Evolutionary conservation across 2,888 invertebrate species (phyloP), one percentile per base, ranked within the genome.

Genomic region (Brachycybe producta): DNA sequence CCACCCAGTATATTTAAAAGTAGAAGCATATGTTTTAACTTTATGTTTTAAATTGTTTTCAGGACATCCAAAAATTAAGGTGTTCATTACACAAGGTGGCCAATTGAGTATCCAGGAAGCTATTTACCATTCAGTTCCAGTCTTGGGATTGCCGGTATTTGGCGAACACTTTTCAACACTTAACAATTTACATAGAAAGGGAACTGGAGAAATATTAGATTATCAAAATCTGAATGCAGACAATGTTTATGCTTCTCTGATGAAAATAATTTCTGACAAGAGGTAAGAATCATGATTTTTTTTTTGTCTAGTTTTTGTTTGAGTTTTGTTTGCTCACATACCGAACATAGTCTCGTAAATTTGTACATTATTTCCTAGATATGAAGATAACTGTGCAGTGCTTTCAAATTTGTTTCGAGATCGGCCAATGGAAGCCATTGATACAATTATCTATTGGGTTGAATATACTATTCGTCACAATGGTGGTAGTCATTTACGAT

Each of bases 401-500:
- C 7, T 7, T 21, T 42, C 42, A 7, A 23, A 11, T 21, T 21
- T 42, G 13, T n/a, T 42, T 5, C 5, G 15, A 17, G 46, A 46
- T 24, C 34, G 19, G 13, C 17, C 36, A 8, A 21, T 3, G 39
- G 15, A n/a, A n/a, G 3, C 46, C 4, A 13, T 26, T 3, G 4
- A 48, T 5, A 45, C 17, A 3, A 40, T 15, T 24, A 40, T 26
- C 19, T 44, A 32, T 43, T 48, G 48, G 48, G 23, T 42, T 3
- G 48, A 48, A 42, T 48, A 48, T 27, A 40, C 43, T 13, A 24
- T 43, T 7, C 3, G 40, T 2, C 48, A 48, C 17, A 23, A 43
- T 11, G 48, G 48, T 15, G 48, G 40, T 21, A n/a, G 23, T 44
- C 48, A 48, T 45, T 24, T 48, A 15, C 17, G 27, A 48, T 4